Evolutionary conservation across 2,888 invertebrate genomes (phyloP).

Genomic region (Eucriotettix oculatus): DNA sequence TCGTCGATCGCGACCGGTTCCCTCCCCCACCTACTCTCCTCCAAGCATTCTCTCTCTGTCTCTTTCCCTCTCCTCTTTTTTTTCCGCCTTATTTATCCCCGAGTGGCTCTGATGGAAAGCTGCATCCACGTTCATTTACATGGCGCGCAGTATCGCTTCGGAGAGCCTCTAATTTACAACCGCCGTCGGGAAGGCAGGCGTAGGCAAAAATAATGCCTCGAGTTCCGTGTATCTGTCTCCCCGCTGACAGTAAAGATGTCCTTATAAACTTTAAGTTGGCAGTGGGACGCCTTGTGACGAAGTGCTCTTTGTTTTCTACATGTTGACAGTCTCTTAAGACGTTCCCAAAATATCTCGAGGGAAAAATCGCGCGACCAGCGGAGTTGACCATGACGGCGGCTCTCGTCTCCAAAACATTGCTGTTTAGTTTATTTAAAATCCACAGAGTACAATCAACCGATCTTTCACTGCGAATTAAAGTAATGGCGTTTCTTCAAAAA

Average conservation of each 20-base stretch:
- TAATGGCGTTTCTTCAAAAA: too few relatives aligned
- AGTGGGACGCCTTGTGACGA: too few relatives aligned
- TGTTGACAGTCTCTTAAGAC: too few relatives aligned
- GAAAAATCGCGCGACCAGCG: too few relatives aligned
- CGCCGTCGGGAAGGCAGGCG: neutral
- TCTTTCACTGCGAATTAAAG: too few relatives aligned
- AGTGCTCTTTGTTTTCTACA: too few relatives aligned
- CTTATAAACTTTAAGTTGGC: neutral
- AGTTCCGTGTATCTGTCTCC: neutral
- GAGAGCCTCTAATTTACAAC: neutral
- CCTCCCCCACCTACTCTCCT: neutral
- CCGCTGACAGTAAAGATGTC: neutral
- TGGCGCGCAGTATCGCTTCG: neutral
- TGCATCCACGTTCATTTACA: neutral
- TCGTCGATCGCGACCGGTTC: neutral
- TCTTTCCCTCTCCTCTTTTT: neutral
- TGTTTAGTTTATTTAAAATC: too few relatives aligned
- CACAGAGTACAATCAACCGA: too few relatives aligned
- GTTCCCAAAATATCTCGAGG: too few relatives aligned
- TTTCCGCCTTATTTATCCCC: neutral
- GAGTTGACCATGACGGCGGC: too few relatives aligned
- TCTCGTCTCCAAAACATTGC: too few relatives aligned
- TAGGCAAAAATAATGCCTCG: neutral
- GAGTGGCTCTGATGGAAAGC: slow-evolving; percentile 4
- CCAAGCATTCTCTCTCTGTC: neutral